Evolutionary conservation across 2,113 vertebrate species (phyloP).

Genomic region (Nipponia nippon): DNA sequence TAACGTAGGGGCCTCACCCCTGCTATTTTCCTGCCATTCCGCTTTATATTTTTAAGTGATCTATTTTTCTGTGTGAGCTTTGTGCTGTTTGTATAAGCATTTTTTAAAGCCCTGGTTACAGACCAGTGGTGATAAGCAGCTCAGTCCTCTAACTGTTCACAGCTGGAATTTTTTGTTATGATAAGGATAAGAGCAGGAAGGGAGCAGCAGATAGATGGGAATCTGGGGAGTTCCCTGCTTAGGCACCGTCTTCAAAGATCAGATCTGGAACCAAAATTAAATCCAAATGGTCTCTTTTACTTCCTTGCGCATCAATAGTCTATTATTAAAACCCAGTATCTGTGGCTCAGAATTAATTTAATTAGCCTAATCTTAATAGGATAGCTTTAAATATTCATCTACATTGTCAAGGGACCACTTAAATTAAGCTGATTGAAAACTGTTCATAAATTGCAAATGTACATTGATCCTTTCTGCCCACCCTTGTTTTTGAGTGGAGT

Average conservation of each 20-base stretch:
- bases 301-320: not conserved
- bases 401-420: not conserved
- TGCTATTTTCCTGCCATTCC: not conserved
- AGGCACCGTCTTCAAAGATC: not conserved
- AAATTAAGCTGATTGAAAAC: not conserved
- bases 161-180: not conserved
- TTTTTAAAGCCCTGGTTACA: not conserved
- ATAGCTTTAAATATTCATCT: not conserved
- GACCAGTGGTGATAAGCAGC: not conserved
- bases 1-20: not conserved
- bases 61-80: not conserved
- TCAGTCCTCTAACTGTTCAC: not conserved
- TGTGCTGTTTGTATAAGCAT: not conserved
- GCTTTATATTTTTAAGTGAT: not conserved
- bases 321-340: not conserved
- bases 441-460: not conserved
- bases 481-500: not conserved
- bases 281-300: not conserved
- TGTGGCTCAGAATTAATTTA: not conserved
- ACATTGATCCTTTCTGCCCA: not conserved
- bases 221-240: not conserved
- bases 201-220: not conserved
- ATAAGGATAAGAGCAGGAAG: not conserved
- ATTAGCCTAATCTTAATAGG: not conserved
- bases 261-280: not conserved